Percentiles rank a stretch among this genome's conserved stretches.
These are phyloP conservation scores for Pleuronectes platessa DNA, from an alignment of 2,113 vertebrate genomes.

Conservation along the genomic window DNA sequence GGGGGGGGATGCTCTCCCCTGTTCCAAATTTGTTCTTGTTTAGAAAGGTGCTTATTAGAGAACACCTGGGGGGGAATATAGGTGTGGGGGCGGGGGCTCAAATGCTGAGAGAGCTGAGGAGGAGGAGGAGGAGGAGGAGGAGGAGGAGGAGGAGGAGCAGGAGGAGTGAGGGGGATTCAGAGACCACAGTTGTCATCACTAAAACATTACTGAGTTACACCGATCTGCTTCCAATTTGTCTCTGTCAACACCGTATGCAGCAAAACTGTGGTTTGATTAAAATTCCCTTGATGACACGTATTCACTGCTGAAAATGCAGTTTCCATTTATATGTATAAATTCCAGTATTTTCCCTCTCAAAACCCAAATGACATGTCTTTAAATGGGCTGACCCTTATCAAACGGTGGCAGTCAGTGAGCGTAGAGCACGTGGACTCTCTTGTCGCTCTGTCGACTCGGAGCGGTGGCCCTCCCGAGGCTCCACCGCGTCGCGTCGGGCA, in stretches of 20 bases:
- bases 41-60: constrained; percentile 82
- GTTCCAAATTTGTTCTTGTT: constrained; percentile 82
- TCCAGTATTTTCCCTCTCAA: not conserved
- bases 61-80: constrained; percentile 76
- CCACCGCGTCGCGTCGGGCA: constrained; percentile 33
- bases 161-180: constrained; percentile 11
- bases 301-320: not conserved
- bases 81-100: constrained; percentile 29
- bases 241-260: not conserved
- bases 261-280: not conserved
- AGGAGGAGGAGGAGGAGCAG: constrained; percentile 4
- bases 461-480: constrained; percentile 12
- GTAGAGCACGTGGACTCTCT: not conserved
- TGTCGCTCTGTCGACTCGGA: not conserved
- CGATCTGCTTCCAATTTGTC: not conserved
- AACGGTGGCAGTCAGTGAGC: constrained; percentile 9
- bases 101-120: not conserved
- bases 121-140: not conserved
- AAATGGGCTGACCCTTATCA: not conserved
- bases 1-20: constrained; percentile 53
- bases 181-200: constrained; percentile 19
- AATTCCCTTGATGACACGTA: not conserved
- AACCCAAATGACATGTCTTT: not conserved
- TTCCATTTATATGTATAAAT: not conserved
- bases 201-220: constrained; percentile 21